A percentile compares a stretch with the other conserved stretches of the same genome.
phyloP scores from a whole-genome alignment of 2,113 vertebrate genomes.

The Xerus inauris region DNA sequence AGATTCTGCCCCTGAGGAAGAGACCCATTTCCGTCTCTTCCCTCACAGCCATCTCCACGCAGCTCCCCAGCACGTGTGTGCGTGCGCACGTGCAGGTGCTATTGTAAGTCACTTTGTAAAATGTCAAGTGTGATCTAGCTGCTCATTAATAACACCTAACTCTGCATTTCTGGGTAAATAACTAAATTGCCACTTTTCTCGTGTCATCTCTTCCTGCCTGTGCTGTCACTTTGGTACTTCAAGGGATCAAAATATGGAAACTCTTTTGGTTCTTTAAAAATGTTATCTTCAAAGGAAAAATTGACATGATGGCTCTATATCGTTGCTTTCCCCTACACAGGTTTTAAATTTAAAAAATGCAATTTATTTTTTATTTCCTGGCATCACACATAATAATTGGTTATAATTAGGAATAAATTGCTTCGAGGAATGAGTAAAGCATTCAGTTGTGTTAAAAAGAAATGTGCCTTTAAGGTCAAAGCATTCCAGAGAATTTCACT shows the following conservation, averaged over 20 bases:
- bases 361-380: slow-evolving; percentile 64
- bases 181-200: slow-evolving; percentile 70
- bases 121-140: slow-evolving; percentile 60
- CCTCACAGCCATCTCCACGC: background rate
- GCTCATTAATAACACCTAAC: slow-evolving; percentile 67
- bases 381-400: slow-evolving; percentile 77
- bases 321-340: slow-evolving; percentile 49
- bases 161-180: slow-evolving; percentile 73
- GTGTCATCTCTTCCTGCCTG: slow-evolving; percentile 59
- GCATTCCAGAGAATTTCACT: background rate
- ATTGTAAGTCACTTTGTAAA: slow-evolving; percentile 73
- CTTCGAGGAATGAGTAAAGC: slow-evolving; percentile 67
- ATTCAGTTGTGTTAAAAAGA: slow-evolving; percentile 55
- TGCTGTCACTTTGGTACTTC: slow-evolving; percentile 71
- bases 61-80: background rate
- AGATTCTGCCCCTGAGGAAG: background rate
- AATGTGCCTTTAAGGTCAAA: slow-evolving; percentile 65
- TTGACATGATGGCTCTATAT: slow-evolving; percentile 54
- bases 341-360: slow-evolving; percentile 70
- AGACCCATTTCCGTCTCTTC: background rate
- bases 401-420: slow-evolving; percentile 78
- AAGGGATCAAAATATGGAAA: slow-evolving; percentile 69
- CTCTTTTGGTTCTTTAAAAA: slow-evolving; percentile 60
- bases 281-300: slow-evolving; percentile 72
- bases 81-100: background rate